phyloP scores from a whole-genome alignment of 2,888 invertebrate genomes.

The Acanthosepion esculentum region DNA sequence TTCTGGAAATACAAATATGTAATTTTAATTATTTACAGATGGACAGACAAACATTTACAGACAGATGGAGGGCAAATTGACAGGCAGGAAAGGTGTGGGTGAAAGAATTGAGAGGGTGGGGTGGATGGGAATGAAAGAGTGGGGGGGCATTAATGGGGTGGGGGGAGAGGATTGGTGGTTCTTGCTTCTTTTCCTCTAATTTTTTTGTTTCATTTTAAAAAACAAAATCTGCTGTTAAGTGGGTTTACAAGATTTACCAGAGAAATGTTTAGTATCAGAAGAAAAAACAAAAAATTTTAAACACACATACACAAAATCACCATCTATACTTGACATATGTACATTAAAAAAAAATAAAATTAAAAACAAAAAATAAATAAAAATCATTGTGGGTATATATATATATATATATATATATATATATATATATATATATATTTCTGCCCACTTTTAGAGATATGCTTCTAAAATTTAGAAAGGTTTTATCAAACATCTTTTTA shows the following conservation, averaged over 20 bases:
- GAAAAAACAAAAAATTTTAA: not conserved
- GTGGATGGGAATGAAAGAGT: not conserved
- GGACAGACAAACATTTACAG: conserved; percentile 14
- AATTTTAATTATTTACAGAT: not conserved
- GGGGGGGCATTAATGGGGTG: not conserved
- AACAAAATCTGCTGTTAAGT: not conserved
- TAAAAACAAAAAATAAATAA: not conserved
- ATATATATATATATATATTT: not conserved
- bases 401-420: too few relatives aligned
- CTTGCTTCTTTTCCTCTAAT: not conserved
- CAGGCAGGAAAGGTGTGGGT: not conserved
- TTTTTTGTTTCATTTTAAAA: not conserved
- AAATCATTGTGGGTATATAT: not conserved
- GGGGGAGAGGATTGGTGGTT: not conserved
- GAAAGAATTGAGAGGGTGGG: not conserved
- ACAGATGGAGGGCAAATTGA: not conserved
- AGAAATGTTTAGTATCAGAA: not conserved
- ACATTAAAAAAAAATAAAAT: not conserved
- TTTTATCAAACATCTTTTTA: not conserved
- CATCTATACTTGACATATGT: not conserved
- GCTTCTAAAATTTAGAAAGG: not conserved
- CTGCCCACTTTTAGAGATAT: not conserved
- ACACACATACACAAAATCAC: conserved; percentile 3
- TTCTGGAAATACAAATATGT: not conserved
- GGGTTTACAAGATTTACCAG: not conserved